Evolutionary conservation across 1,140 invertebrate species (phyloP).

Genomic region (Scaptomyza graminum): DNA sequence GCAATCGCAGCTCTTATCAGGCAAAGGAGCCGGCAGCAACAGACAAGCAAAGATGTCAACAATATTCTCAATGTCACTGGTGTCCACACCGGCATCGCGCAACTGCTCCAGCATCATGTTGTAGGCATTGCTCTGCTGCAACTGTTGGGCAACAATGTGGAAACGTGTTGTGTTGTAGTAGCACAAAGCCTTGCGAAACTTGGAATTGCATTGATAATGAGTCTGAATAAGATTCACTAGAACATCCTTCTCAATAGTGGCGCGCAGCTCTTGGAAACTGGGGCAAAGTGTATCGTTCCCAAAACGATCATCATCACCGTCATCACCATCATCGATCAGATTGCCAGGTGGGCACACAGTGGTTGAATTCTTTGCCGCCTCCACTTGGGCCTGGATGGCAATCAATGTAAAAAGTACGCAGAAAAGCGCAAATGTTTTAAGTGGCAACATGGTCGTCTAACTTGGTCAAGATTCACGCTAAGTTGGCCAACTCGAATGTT

Average conservation of each 20-base stretch:
- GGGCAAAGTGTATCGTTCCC: slow-evolving; percentile 18
- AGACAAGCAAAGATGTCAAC: slow-evolving; percentile 58
- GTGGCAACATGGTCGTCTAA: slow-evolving; percentile 35
- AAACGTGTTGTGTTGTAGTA: slow-evolving; percentile 59
- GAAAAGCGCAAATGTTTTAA: slow-evolving; percentile 28
- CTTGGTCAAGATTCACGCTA: neutral
- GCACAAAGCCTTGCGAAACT: slow-evolving; percentile 57
- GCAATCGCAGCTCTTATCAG: slow-evolving; percentile 43
- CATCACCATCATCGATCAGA: neutral
- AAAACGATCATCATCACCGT: neutral
- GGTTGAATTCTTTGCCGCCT: neutral
- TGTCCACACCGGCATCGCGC: slow-evolving; percentile 31
- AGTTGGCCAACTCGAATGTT: slow-evolving; percentile 20
- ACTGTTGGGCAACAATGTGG: slow-evolving; percentile 23
- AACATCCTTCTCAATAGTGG: slow-evolving; percentile 38
- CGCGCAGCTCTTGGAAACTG: slow-evolving; percentile 54
- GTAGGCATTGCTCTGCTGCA: slow-evolving; percentile 50
- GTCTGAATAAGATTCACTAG: slow-evolving; percentile 44
- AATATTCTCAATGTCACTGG: slow-evolving; percentile 49
- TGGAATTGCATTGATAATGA: slow-evolving; percentile 63
- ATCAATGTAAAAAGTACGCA: slow-evolving; percentile 35
- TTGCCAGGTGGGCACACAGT: slow-evolving; percentile 16
- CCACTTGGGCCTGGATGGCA: neutral
- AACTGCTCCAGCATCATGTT: slow-evolving; percentile 33
- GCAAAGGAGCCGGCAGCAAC: slow-evolving; percentile 18